A percentile compares a stretch with the other conserved stretches of the same genome.
These are phyloP conservation scores for Serranus cabrilla DNA, from an alignment of 2,797 vertebrate genomes.

Conservation along the genomic window DNA sequence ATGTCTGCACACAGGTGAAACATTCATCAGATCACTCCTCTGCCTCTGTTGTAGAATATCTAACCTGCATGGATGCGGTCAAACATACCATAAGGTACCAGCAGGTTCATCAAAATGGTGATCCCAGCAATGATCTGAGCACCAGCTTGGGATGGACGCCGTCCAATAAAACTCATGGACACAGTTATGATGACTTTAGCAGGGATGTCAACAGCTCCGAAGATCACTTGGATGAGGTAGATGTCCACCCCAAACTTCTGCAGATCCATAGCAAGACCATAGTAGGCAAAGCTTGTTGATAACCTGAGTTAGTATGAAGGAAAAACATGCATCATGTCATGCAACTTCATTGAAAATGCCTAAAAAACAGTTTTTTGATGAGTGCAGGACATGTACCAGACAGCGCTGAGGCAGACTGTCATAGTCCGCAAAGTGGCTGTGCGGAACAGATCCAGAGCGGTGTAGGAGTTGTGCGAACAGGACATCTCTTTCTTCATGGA, in stretches of 20 bases:
- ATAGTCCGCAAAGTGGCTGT: slow-evolving; percentile 86
- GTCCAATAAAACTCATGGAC: slow-evolving; percentile 87
- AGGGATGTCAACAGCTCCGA: slow-evolving; percentile 92
- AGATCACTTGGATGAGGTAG: slow-evolving; percentile 96
- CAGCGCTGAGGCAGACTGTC: slow-evolving; percentile 84
- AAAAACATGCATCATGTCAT: background rate
- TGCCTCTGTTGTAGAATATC: background rate
- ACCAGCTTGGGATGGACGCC: slow-evolving; percentile 87
- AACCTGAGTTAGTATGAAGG: slow-evolving; percentile 83
- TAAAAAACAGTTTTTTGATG: background rate
- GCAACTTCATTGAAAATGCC: background rate
- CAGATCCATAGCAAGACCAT: slow-evolving; percentile 92
- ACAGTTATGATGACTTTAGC: slow-evolving; percentile 90
- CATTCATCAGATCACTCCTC: background rate
- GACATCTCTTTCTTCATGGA: slow-evolving; percentile 89
- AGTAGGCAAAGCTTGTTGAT: slow-evolving; percentile 93
- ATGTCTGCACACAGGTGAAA: slow-evolving; percentile 82
- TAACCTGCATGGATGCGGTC: background rate
- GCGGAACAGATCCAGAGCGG: slow-evolving; percentile 86
- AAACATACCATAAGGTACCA: slow-evolving; percentile 89
- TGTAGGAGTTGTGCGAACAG: slow-evolving; percentile 71
- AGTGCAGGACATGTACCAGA: slow-evolving; percentile 83
- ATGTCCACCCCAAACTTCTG: slow-evolving; percentile 92
- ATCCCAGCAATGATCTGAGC: slow-evolving; percentile 87
- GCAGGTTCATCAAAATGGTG: slow-evolving; percentile 88